phyloP scores from a whole-genome alignment of 2,113 vertebrate genomes.

The Laterallus jamaicensis region DNA sequence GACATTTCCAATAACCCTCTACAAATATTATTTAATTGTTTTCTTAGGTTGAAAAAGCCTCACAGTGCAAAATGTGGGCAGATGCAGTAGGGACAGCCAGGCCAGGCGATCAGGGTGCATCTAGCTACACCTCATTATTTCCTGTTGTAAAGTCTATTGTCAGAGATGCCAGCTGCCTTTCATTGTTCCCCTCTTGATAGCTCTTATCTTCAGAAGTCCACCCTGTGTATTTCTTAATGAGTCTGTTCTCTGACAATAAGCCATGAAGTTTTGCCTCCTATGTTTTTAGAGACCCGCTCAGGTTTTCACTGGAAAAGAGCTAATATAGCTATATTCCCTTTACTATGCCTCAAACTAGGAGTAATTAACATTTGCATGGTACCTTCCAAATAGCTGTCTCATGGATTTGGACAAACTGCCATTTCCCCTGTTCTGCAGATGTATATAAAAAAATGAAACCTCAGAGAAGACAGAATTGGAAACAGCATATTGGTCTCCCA shows the following conservation, averaged over 20 bases:
- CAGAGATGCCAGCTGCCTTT: not conserved
- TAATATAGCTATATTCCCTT: not conserved
- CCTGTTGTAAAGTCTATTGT: not conserved
- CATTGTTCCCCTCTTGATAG: not conserved
- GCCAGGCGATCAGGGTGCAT: not conserved
- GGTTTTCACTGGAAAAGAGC: not conserved
- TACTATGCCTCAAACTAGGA: not conserved
- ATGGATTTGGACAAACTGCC: not conserved
- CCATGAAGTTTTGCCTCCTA: not conserved
- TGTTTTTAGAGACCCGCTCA: not conserved
- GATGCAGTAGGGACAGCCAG: not conserved
- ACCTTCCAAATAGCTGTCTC: not conserved
- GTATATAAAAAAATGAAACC: not conserved
- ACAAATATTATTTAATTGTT: not conserved
- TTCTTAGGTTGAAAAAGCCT: not conserved
- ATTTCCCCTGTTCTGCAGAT: not conserved
- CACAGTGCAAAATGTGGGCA: not conserved
- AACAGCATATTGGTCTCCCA: not conserved
- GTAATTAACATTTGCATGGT: not conserved
- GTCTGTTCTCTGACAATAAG: not conserved
- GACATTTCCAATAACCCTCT: not conserved
- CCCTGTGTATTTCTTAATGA: not conserved
- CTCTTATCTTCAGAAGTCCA: not conserved
- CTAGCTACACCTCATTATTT: not conserved
- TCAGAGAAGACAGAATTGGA: not conserved